Base-by-base conservation (phyloP, 2,888 invertebrate species). In the Drosophila merina region DNA sequence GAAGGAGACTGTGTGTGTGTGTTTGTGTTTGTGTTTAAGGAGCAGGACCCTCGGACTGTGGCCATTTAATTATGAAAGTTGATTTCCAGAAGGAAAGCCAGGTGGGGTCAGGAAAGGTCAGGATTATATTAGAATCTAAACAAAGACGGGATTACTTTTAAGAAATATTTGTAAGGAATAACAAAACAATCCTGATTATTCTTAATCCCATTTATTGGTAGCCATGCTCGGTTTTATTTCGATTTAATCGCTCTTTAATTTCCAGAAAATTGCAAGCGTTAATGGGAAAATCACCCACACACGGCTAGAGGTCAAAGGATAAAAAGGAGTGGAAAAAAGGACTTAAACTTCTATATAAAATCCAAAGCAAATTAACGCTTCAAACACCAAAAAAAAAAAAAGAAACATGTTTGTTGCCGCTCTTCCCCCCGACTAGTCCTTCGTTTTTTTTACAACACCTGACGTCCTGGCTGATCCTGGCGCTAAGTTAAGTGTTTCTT, bases 401-500 rank as follows among this genome's bases (percentile, higher is more conserved):
- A 14, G 1, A 14, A 20, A 20, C 20, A 51, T 68, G 48, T 57
- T 38, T 44, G 63, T 28, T 47, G 12, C 30, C 52, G n/a, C 59
- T 26, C n/a, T 20, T 8, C 25, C n/a, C 31, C 12, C 31, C 57
- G 31, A 42, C 56, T 54, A 1, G 20, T 20, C 20, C 20, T 20
- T 20, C 20, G 20, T 20, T 20, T 20, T 52, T 71, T 63, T 49
- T 47, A 59, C 50, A 60, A 80, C 71, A 78, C 70, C 78, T 76
- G 77, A 72, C 67, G 59, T 48, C 54, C 49, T 48, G 25, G 10
- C 42, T 71, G 78, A 76, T 78, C 78, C 78, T 64, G 76, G 79
- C 55, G 71, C 62, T 72, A 82, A 80, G 88, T 86, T 86, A 86
- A 88, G 88, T 88, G 88, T 88, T 87, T 86, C 81, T 87, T 85